A percentile compares a stretch with the other conserved stretches of the same genome.
phyloP scores from a whole-genome alignment of 2,888 invertebrate species.

The Hyposoter didymator region DNA sequence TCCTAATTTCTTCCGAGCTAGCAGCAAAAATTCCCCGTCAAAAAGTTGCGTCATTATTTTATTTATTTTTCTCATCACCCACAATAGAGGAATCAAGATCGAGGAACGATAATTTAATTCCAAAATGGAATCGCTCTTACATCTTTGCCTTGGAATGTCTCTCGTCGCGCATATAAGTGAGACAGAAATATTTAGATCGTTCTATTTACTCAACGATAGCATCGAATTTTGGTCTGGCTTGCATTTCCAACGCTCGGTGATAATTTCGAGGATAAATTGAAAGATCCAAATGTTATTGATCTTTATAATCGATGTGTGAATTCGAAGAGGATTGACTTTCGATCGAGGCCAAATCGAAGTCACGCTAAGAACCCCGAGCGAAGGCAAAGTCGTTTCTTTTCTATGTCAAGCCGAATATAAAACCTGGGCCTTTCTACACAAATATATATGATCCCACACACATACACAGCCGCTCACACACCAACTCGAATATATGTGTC shows the following conservation, averaged over 20 bases:
- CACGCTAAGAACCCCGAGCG: constrained; percentile 37
- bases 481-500: not conserved
- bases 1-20: no score
- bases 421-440: constrained; percentile 29
- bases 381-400: constrained; percentile 57
- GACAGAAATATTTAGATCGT: not conserved
- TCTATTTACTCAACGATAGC: not conserved
- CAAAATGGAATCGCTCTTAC: not conserved
- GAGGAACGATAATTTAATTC: not conserved
- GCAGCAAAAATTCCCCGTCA: no score
- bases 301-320: constrained; percentile 4
- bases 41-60: no score
- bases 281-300: not conserved
- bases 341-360: constrained; percentile 44
- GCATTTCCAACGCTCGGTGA: not conserved
- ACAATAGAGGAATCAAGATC: not conserved
- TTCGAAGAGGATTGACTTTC: constrained; percentile 15
- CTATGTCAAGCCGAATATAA: constrained; percentile 62
- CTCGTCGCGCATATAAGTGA: not conserved
- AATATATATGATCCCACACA: not conserved
- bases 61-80: not conserved
- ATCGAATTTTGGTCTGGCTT: not conserved
- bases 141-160: not conserved
- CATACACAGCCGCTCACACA: not conserved
- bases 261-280: not conserved